Conservation (phyloP, 1,140 invertebrate genomes). For the Hestina assimilis region DNA sequence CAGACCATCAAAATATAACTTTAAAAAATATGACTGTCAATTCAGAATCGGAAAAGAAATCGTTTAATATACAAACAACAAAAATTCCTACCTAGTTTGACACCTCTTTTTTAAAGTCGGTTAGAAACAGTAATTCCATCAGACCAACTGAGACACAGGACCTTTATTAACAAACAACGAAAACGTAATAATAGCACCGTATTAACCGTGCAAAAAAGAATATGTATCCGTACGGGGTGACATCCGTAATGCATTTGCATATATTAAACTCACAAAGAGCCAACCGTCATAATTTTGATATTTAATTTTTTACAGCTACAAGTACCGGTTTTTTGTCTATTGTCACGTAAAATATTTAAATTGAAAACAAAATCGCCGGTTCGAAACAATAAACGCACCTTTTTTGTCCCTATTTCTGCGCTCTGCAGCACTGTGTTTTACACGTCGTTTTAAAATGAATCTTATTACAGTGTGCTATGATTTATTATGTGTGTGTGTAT, state of each 20-base stretch:
- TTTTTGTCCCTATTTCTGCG: slow-evolving; percentile 31
- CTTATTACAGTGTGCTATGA: background rate
- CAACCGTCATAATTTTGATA: slow-evolving; percentile 73
- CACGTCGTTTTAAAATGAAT: no score
- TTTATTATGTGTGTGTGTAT: slow-evolving; percentile 1
- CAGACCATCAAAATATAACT: no score
- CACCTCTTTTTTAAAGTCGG: no score
- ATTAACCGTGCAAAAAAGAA: slow-evolving; percentile 14
- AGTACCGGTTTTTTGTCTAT: slow-evolving; percentile 74
- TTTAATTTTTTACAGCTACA: slow-evolving; percentile 75
- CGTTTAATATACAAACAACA: no score
- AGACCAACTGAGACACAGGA: no score
- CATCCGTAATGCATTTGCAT: slow-evolving; percentile 55
- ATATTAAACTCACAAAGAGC: slow-evolving; percentile 60
- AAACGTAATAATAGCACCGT: slow-evolving; percentile 20
- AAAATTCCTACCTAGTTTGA: no score
- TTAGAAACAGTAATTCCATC: no score
- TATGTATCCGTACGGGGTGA: slow-evolving; percentile 30
- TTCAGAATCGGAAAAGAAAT: no score
- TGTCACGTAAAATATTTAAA: slow-evolving; percentile 75
- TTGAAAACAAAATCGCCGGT: slow-evolving; percentile 67
- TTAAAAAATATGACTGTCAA: no score
- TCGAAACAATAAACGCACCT: slow-evolving; percentile 64
- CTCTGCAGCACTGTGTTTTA: no score
- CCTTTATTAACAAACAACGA: background rate